A percentile compares a stretch with the other conserved stretches of the same genome.
Evolutionary conservation across 2,888 invertebrate species (phyloP).

Genomic region (Nemotelus pantherinus): DNA sequence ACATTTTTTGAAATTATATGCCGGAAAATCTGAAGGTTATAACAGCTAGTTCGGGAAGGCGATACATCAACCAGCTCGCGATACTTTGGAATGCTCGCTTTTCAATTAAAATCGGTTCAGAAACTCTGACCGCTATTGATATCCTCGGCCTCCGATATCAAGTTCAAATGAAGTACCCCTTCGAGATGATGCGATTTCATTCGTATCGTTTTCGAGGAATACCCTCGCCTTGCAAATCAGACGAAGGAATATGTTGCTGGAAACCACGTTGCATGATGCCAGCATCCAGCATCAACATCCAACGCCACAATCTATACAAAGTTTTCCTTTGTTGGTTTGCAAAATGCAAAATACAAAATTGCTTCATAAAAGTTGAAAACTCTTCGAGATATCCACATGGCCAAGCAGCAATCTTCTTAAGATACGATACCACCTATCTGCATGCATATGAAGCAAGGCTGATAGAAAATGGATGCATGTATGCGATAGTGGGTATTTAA

Average conservation of each 20-base stretch:
- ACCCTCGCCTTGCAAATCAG: constrained; percentile 13
- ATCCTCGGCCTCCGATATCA: neutral
- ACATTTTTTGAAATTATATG: too few relatives aligned
- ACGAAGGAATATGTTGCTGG: constrained; percentile 11
- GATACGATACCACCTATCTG: constrained; percentile 1
- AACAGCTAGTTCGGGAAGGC: too few relatives aligned
- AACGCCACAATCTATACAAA: constrained; percentile 13
- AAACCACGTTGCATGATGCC: constrained; percentile 40
- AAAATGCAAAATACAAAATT: constrained; percentile 36
- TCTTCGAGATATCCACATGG: constrained; percentile 32
- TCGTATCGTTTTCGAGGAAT: constrained; percentile 41
- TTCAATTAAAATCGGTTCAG: too few relatives aligned
- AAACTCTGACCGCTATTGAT: too few relatives aligned
- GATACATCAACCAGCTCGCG: too few relatives aligned
- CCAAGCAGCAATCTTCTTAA: constrained; percentile 34
- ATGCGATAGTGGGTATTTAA: constrained; percentile 38
- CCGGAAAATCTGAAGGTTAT: too few relatives aligned
- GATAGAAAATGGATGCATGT: constrained; percentile 40
- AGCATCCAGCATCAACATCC: neutral
- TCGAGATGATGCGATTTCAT: constrained; percentile 37
- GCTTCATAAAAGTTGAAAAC: constrained; percentile 42
- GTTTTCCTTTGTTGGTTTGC: constrained; percentile 24
- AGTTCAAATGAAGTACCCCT: constrained; percentile 23
- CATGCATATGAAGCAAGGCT: constrained; percentile 32
- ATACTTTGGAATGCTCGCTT: too few relatives aligned